Percentiles rank a stretch among this genome's conserved stretches.
These are phyloP conservation scores for Hydroisotoma schaefferi DNA, from an alignment of 2,888 invertebrate species.

Conservation along the genomic window DNA sequence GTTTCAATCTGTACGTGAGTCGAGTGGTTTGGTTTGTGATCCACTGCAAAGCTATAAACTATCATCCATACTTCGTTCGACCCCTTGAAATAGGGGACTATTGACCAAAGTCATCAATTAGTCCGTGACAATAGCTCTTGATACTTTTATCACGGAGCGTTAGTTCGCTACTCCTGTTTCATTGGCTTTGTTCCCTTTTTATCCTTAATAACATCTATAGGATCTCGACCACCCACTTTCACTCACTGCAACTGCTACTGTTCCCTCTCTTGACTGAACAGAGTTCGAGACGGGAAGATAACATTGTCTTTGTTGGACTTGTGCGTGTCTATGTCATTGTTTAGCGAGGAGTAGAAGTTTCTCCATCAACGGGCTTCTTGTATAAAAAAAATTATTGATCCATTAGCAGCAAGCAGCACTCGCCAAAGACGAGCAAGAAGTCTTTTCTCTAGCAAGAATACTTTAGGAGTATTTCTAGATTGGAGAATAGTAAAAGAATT, in stretches of 20 bases:
- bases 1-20: too few relatives aligned
- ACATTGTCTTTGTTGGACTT: conserved; percentile 9
- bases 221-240: too few relatives aligned
- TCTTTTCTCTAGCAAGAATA: too few relatives aligned
- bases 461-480: too few relatives aligned
- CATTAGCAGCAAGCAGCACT: conserved; percentile 24
- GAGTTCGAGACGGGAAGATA: too few relatives aligned
- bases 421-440: neutral
- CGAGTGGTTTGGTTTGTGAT: too few relatives aligned
- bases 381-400: conserved; percentile 35
- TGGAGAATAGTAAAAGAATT: conserved; percentile 4
- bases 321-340: conserved; percentile 18
- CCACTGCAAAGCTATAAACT: too few relatives aligned
- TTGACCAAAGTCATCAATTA: neutral
- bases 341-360: neutral
- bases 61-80: too few relatives aligned
- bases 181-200: neutral
- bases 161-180: neutral
- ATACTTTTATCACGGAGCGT: neutral
- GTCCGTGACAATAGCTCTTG: neutral
- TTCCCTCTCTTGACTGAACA: too few relatives aligned
- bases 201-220: neutral
- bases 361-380: conserved; percentile 1
- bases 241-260: too few relatives aligned
- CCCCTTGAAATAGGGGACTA: neutral